These are phyloP conservation scores for Phrynocephalus vlangalii DNA, from an alignment of 2,797 vertebrate species.

Conservation along the genomic window DNA sequence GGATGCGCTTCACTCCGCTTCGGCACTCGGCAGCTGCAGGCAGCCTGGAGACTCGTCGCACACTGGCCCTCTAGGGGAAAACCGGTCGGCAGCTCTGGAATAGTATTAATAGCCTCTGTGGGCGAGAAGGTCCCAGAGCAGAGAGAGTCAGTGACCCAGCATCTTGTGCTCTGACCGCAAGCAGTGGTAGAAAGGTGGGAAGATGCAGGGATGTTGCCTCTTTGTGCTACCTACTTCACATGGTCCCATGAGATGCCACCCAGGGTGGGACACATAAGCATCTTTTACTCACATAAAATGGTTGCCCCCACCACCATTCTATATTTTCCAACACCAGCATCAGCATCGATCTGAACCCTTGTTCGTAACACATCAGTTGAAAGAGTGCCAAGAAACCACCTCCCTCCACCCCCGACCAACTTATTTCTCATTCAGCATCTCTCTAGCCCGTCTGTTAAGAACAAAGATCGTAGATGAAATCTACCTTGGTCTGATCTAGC, in stretches of 20 bases:
- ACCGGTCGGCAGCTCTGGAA: neutral
- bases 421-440: neutral
- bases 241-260: neutral
- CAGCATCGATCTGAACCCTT: neutral
- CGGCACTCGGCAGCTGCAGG: neutral
- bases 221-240: neutral
- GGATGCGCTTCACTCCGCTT: neutral
- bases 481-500: neutral
- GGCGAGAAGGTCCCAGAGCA: neutral
- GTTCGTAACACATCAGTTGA: neutral
- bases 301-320: neutral
- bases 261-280: neutral
- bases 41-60: neutral
- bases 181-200: neutral
- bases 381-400: neutral
- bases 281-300: neutral
- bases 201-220: neutral
- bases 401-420: neutral
- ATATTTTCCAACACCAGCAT: neutral
- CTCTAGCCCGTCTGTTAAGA: neutral
- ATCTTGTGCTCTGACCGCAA: neutral
- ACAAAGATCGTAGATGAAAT: neutral
- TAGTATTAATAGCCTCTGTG: constrained; percentile 24
- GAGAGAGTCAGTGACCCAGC: constrained; percentile 1
- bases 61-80: neutral